Percentiles rank a stretch among this genome's conserved stretches.
phyloP scores from a whole-genome alignment of 2,113 vertebrate genomes.

The Dicrurus megarhynchus region DNA sequence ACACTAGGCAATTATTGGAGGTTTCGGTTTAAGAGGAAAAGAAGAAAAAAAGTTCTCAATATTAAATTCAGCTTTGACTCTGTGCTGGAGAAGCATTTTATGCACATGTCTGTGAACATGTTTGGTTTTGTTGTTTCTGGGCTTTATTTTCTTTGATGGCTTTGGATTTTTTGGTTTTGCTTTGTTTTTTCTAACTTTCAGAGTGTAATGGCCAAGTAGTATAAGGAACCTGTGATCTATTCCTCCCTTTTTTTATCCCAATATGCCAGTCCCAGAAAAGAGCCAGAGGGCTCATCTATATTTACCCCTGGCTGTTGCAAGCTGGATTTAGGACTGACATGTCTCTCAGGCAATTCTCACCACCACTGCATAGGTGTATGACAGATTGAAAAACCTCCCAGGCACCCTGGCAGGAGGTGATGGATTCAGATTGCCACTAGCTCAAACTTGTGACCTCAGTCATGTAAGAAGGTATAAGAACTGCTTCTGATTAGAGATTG shows the following conservation, averaged over 20 bases:
- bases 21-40: neutral
- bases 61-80: constrained; percentile 19
- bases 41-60: neutral
- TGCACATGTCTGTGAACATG: neutral
- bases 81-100: neutral
- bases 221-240: neutral
- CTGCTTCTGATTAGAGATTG: neutral
- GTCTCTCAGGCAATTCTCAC: neutral
- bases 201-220: neutral
- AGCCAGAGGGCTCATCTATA: fast-evolving
- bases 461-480: neutral
- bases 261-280: neutral
- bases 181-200: neutral
- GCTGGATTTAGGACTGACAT: neutral
- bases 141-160: neutral
- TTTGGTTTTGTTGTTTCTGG: neutral
- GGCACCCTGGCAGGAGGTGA: neutral
- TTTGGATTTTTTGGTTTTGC: neutral
- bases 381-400: neutral
- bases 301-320: neutral
- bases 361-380: neutral
- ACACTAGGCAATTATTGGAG: constrained; percentile 35
- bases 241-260: neutral
- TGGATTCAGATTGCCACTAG: neutral
- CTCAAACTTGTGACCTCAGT: neutral